Evolutionary conservation across 1,140 invertebrate species (phyloP).

Genomic region (Diprion similis): DNA sequence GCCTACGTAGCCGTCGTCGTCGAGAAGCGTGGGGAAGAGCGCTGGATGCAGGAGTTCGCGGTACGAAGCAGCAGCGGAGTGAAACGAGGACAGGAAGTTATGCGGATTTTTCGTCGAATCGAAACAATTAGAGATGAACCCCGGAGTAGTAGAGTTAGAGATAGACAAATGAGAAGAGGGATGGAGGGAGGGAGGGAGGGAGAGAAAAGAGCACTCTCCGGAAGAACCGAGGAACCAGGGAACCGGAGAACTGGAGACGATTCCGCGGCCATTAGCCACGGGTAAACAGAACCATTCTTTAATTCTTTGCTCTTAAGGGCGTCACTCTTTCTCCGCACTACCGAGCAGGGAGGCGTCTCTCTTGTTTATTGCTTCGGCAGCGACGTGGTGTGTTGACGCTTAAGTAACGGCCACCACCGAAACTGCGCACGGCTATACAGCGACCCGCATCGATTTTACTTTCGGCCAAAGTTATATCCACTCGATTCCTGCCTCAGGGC

Average conservation of each 20-base stretch:
- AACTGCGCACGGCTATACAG: neutral
- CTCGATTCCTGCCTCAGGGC: too few relatives aligned
- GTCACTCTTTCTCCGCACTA: constrained; percentile 51
- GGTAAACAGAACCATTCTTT: constrained; percentile 62
- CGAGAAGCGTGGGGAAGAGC: too few relatives aligned
- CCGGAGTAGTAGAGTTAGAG: constrained; percentile 9
- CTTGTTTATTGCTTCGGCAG: neutral
- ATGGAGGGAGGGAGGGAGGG: constrained; percentile 47
- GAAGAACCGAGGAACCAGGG: neutral
- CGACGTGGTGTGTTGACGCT: neutral
- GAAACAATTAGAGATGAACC: neutral
- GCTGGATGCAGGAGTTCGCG: neutral
- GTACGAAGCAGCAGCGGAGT: too few relatives aligned
- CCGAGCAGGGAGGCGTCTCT: neutral
- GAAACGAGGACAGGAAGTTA: neutral
- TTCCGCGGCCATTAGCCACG: constrained; percentile 58
- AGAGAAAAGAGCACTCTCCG: constrained; percentile 32
- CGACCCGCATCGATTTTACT: neutral
- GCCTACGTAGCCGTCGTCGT: neutral
- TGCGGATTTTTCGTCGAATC: neutral
- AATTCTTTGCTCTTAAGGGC: constrained; percentile 59
- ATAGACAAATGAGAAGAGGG: constrained; percentile 21
- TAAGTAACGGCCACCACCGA: neutral
- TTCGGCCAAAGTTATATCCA: too few relatives aligned
- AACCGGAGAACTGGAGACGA: constrained; percentile 40